Conservation (phyloP, 2,797 vertebrate species). For the Lacerta agilis region DNA sequence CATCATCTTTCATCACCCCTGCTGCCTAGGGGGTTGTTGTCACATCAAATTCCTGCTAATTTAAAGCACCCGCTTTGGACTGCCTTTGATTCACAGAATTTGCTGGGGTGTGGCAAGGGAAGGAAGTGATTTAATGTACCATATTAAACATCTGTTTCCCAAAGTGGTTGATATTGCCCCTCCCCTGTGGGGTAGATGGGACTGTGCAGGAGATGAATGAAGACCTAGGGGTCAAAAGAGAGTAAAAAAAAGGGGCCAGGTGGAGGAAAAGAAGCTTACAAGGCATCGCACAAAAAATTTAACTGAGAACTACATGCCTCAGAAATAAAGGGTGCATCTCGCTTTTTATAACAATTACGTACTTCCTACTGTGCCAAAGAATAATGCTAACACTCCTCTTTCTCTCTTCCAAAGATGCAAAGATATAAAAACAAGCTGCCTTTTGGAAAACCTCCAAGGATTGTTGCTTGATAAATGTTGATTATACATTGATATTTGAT, state of each 20-base stretch:
- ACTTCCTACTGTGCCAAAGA: too few relatives aligned
- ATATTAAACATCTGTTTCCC: neutral
- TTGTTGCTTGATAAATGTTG: too few relatives aligned
- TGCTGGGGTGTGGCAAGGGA: neutral
- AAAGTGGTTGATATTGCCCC: neutral
- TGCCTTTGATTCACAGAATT: neutral
- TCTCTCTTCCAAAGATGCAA: too few relatives aligned
- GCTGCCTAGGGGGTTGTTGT: neutral
- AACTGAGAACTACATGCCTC: too few relatives aligned
- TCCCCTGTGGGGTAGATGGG: neutral
- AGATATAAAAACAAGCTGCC: too few relatives aligned
- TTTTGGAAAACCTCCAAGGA: too few relatives aligned
- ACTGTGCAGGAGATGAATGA: neutral
- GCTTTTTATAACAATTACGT: too few relatives aligned
- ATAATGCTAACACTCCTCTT: too few relatives aligned
- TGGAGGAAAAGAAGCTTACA: too few relatives aligned
- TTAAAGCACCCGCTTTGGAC: neutral
- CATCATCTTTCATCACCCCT: fast-evolving
- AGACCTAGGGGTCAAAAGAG: neutral
- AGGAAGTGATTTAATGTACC: neutral
- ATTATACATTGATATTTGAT: too few relatives aligned
- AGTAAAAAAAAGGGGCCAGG: neutral
- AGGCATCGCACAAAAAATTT: too few relatives aligned
- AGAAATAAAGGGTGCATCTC: too few relatives aligned
- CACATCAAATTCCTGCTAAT: neutral